Evolutionary conservation across 2,888 invertebrate genomes (phyloP), one percentile per base, ranked within the genome.

Genomic region (Rhamnusium bicolor): DNA sequence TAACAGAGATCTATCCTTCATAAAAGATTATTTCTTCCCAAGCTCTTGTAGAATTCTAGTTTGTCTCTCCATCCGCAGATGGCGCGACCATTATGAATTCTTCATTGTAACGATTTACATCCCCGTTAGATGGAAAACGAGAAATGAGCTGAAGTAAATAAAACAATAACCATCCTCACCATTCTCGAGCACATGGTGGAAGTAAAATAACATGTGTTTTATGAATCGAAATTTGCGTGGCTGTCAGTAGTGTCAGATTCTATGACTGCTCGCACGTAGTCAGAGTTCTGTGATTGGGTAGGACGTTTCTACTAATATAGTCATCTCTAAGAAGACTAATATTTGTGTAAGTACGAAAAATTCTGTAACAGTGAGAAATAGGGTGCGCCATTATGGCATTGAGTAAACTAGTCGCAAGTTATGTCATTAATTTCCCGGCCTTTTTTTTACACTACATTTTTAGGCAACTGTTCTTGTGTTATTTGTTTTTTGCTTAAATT

Each of bases 201-300:
- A 61, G 40, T 21, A 61, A n/a, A 24, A 46, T 47, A 61, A 61
- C 61, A 61, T 61, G 61, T 61, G 61, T 61, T 46, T 46, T 24
- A 46, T 61, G 40, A 40, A 61, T 61, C 19, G 16, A 47, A 61
- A 24, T 61, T 46, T 21, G 46, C 46, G 47, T 21, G 14, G 21
- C 6, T 47, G 32, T 40, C 32, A 24, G 60, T 24, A 60, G 61
- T 61, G 21, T 61, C 47, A 19, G n/a, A n/a, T 47, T 24, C 27
- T 21, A 61, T 46, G 61, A 5, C 2, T 21, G 21, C 27, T n/a
- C 12, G 54, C 21, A 14, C 54, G 54, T 54, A 54, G 54, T 54
- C 19, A 12, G 27, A 6, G 24, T 24, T 54, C 51, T 18, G 51
- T 51, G 51, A 51, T 54, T 54, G 54, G 24, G 54, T 54, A 24